phyloP scores from a whole-genome alignment of 1,140 invertebrate species.

The Eueides isabella region DNA sequence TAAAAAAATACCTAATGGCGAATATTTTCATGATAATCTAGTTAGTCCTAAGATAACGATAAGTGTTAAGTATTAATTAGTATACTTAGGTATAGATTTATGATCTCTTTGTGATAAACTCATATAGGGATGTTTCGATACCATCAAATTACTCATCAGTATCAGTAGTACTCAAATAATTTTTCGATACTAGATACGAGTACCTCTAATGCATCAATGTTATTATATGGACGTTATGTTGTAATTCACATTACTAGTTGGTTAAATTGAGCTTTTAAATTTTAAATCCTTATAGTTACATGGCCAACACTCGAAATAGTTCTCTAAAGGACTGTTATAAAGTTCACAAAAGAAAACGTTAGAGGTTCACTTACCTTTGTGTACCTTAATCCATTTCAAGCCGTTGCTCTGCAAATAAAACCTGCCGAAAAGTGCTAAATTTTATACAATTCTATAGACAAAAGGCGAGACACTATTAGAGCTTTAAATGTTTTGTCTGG shows the following conservation, averaged over 20 bases:
- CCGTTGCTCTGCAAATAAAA: slow-evolving; percentile 4
- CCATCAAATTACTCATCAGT: too few relatives aligned
- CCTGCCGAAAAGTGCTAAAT: slow-evolving; percentile 7
- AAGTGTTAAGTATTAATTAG: too few relatives aligned
- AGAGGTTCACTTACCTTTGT: neutral
- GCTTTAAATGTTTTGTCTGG: neutral
- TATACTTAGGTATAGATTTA: too few relatives aligned
- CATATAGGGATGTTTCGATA: too few relatives aligned
- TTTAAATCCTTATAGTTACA: neutral
- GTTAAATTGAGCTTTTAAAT: neutral
- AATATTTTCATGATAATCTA: too few relatives aligned
- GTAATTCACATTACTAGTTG: neutral
- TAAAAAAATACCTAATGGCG: neutral
- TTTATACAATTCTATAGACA: neutral
- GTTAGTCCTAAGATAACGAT: too few relatives aligned
- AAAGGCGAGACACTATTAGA: neutral
- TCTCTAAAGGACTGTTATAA: neutral
- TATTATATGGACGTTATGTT: too few relatives aligned
- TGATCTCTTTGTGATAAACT: too few relatives aligned
- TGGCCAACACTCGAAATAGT: neutral
- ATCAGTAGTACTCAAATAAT: too few relatives aligned
- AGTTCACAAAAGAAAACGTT: neutral
- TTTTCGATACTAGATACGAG: too few relatives aligned
- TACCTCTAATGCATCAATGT: too few relatives aligned
- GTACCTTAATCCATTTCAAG: slow-evolving; percentile 5